phyloP scores from a whole-genome alignment of 2,797 vertebrate genomes.

The Melanotaenia nigrans region DNA sequence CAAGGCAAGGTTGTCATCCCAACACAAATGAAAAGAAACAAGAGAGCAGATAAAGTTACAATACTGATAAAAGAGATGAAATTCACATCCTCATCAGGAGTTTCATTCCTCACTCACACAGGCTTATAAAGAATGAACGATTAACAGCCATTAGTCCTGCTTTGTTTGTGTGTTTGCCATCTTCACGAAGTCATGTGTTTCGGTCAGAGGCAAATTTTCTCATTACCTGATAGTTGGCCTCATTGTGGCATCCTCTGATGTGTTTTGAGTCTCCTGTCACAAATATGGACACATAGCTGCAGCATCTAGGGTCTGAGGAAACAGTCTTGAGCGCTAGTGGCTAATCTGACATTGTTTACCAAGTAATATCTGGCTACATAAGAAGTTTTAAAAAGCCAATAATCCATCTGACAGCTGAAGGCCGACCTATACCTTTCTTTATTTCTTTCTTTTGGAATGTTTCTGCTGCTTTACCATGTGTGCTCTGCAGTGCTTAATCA shows the following conservation, averaged over 20 bases:
- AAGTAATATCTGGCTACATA: constrained; percentile 49
- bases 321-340: constrained; percentile 80
- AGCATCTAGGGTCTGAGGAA: constrained; percentile 81
- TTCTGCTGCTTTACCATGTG: constrained; percentile 23
- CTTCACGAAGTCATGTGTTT: constrained; percentile 62
- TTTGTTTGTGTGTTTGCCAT: constrained; percentile 51
- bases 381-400: constrained; percentile 53
- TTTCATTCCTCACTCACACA: constrained; percentile 43
- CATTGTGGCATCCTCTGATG: constrained; percentile 52
- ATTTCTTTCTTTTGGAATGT: constrained; percentile 13
- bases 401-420: constrained; percentile 33
- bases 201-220: constrained; percentile 43
- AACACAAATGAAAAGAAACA: constrained; percentile 53
- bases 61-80: constrained; percentile 41
- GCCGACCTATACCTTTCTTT: constrained; percentile 16
- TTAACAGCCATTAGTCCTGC: constrained; percentile 61
- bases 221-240: constrained; percentile 64
- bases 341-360: constrained; percentile 49
- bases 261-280: constrained; percentile 32
- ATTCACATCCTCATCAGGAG: constrained; percentile 31
- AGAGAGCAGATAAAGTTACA: constrained; percentile 57
- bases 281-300: constrained; percentile 64
- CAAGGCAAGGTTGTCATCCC: constrained; percentile 72
- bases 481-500: constrained; percentile 21
- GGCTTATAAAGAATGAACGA: constrained; percentile 25